Percentiles rank a stretch among this genome's conserved stretches.
Evolutionary conservation across 2,888 invertebrate genomes (phyloP).

Genomic region (Acleris laterana): DNA sequence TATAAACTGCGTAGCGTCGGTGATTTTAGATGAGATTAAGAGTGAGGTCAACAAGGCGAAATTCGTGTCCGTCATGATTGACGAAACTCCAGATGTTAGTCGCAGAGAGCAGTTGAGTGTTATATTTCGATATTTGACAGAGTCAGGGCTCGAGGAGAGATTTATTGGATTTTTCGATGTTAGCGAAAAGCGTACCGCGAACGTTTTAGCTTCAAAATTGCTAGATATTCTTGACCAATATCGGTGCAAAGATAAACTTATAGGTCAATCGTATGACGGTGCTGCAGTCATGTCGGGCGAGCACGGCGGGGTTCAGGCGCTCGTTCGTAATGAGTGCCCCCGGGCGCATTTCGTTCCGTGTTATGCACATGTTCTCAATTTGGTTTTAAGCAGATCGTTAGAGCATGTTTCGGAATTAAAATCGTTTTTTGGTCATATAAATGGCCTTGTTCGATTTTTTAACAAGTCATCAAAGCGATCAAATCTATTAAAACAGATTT

Average conservation of each 20-base stretch:
- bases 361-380: constrained; percentile 26
- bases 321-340: constrained; percentile 23
- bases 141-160: constrained; percentile 2
- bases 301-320: too few species aligned
- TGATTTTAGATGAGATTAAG: too few species aligned
- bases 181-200: neutral
- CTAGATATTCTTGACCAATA: neutral
- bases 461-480: constrained; percentile 23
- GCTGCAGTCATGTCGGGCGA: constrained; percentile 29
- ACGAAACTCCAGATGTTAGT: too few species aligned
- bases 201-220: constrained; percentile 1
- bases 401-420: constrained; percentile 21
- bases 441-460: constrained; percentile 6
- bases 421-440: constrained; percentile 19
- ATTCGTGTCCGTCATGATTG: too few species aligned
- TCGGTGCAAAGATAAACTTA: constrained; percentile 3
- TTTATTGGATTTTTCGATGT: constrained; percentile 5
- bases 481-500: constrained; percentile 21
- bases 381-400: constrained; percentile 22
- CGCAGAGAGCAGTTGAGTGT: too few species aligned
- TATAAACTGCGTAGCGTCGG: too few species aligned
- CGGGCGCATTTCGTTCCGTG: neutral
- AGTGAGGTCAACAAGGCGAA: too few species aligned
- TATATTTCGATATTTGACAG: too few species aligned
- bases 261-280: neutral